phyloP scores from a whole-genome alignment of 1,140 invertebrate species.

The Alviniconcha marisindica region DNA sequence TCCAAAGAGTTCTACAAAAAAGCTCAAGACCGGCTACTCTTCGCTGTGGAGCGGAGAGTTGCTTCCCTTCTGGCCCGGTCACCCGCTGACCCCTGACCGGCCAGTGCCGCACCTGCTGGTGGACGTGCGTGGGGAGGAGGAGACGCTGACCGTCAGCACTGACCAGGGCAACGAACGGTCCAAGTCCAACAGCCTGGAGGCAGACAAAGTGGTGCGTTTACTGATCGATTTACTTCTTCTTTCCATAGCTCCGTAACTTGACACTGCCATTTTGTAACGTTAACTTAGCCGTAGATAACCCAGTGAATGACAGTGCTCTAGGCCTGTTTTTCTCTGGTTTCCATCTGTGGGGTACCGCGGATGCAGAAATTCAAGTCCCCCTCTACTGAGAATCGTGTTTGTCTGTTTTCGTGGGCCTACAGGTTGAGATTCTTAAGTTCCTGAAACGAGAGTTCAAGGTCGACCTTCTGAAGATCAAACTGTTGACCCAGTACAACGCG shows the following conservation, averaged over 20 bases:
- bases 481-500: conserved; percentile 61
- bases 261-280: no score
- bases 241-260: no score
- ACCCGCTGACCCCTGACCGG: background rate
- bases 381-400: no score
- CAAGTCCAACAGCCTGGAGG: conserved; percentile 57
- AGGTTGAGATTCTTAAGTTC: conserved; percentile 28
- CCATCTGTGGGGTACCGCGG: no score
- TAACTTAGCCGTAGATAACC: no score
- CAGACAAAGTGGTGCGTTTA: conserved; percentile 60
- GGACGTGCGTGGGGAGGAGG: conserved; percentile 66
- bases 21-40: conserved; percentile 50
- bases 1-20: conserved; percentile 64
- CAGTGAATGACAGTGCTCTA: no score
- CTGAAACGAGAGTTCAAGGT: background rate
- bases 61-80: conserved; percentile 47
- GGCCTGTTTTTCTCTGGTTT: no score
- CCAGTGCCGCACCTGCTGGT: conserved; percentile 59
- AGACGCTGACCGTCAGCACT: conserved; percentile 54
- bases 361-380: no score
- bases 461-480: conserved; percentile 40
- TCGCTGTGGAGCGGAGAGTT: conserved; percentile 27
- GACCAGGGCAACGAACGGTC: conserved; percentile 63
- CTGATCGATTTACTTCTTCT: no score
- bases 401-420: background rate